Conservation (phyloP, 1,140 invertebrate species). For the Penaeus vannamei region DNA sequence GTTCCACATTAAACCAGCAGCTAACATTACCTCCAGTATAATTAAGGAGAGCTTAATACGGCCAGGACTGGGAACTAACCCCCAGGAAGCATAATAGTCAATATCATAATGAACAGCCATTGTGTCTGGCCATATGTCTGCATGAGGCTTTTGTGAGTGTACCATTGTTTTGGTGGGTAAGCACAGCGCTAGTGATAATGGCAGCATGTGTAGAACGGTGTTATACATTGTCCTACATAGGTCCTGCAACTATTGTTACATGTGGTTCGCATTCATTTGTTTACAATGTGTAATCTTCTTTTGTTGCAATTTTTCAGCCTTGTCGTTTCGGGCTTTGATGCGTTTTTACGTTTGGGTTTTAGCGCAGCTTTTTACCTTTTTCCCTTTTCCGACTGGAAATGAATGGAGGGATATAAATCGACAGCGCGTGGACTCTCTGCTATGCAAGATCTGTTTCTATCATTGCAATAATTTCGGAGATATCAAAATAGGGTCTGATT, state of each 20-base stretch:
- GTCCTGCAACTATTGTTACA: slow-evolving; percentile 25
- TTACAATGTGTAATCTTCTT: slow-evolving; percentile 49
- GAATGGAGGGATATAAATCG: no score
- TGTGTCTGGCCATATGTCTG: slow-evolving; percentile 54
- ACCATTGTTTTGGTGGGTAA: slow-evolving; percentile 47
- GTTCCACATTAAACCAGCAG: no score
- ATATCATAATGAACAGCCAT: slow-evolving; percentile 54
- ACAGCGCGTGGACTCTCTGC: no score
- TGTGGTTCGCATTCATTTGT: slow-evolving; percentile 48
- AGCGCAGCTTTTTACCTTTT: no score
- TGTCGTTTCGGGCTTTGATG: no score
- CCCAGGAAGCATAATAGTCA: slow-evolving; percentile 49
- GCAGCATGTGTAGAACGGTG: slow-evolving; percentile 43
- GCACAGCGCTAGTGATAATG: slow-evolving; percentile 40
- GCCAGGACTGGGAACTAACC: background rate
- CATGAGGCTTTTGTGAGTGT: slow-evolving; percentile 40
- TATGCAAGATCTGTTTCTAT: no score
- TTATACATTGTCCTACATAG: slow-evolving; percentile 46
- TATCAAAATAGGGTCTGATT: no score
- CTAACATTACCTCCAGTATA: slow-evolving; percentile 47
- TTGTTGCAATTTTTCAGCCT: slow-evolving; percentile 36
- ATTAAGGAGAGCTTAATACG: slow-evolving; percentile 53
- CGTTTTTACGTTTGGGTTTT: no score
- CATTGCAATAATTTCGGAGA: no score
- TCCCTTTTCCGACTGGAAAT: no score